Conservation (phyloP, 1,140 invertebrate genomes). For the Calliphora vicina region DNA sequence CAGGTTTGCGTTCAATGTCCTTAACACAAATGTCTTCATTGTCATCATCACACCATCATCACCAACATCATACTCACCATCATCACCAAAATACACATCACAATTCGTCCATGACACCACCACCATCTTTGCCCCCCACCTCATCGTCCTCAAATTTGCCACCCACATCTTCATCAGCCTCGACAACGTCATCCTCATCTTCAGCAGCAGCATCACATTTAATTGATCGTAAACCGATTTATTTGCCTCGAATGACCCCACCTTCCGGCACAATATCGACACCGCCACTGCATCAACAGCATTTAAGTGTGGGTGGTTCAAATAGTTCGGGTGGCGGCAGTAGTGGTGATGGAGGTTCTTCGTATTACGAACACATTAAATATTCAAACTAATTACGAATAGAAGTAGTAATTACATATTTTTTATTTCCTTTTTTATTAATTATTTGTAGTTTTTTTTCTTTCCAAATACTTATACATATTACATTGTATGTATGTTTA, state of each 20-base stretch:
- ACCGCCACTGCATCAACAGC: conserved; percentile 40
- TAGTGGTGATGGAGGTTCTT: neutral
- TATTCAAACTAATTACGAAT: conserved; percentile 50
- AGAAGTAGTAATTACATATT: too few species aligned
- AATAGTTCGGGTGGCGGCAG: neutral
- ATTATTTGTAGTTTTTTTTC: neutral
- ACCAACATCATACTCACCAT: too few species aligned
- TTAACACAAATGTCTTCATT: conserved; percentile 57
- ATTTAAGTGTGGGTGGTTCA: neutral
- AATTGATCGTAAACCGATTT: conserved; percentile 57
- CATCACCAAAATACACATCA: neutral
- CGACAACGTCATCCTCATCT: neutral
- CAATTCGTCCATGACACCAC: conserved; percentile 4
- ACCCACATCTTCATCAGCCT: conserved; percentile 25
- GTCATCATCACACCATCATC: conserved; percentile 40
- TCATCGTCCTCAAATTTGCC: neutral
- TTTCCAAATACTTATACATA: neutral
- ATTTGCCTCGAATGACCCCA: conserved; percentile 55
- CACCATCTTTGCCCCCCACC: conserved; percentile 14
- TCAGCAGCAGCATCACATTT: conserved; percentile 44
- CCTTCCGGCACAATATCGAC: conserved; percentile 43
- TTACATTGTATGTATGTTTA: neutral
- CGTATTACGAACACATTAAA: conserved; percentile 57
- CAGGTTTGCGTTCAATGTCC: conserved; percentile 58
- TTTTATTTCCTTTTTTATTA: conserved; percentile 7